These are phyloP conservation scores for Oeneis ivallda DNA, from an alignment of 2,888 invertebrate species.

Conservation along the genomic window DNA sequence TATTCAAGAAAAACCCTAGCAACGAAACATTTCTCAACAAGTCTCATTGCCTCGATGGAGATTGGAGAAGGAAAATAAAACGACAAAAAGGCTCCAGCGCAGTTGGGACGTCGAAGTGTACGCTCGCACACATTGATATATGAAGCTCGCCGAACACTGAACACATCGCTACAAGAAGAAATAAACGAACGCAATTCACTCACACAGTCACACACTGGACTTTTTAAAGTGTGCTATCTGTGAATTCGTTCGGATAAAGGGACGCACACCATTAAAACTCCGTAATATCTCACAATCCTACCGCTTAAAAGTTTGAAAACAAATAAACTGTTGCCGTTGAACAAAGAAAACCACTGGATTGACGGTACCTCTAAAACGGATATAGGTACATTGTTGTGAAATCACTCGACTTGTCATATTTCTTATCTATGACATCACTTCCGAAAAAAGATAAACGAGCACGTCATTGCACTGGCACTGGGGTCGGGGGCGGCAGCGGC, in stretches of 20 bases:
- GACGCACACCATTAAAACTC: conserved; percentile 27
- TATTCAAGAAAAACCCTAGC: too few relatives aligned
- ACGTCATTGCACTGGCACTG: conserved; percentile 73
- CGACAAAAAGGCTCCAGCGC: conserved; percentile 73
- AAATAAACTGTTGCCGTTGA: conserved; percentile 23
- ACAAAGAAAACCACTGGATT: conserved; percentile 30
- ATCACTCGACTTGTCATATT: conserved; percentile 29
- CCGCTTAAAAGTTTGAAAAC: conserved; percentile 26
- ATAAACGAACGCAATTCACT: conserved; percentile 63
- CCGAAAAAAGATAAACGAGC: conserved; percentile 59
- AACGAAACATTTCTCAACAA: conserved; percentile 40
- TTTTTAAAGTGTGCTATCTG: conserved; percentile 39
- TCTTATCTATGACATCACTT: conserved; percentile 40
- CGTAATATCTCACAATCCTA: conserved; percentile 32
- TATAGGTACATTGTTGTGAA: conserved; percentile 16
- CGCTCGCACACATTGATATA: conserved; percentile 56
- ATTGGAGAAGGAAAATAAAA: conserved; percentile 79
- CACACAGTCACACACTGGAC: conserved; percentile 57
- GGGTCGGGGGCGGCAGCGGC: conserved; percentile 74
- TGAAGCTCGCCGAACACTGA: conserved; percentile 61
- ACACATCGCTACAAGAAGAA: conserved; percentile 58
- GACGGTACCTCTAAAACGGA: conserved; percentile 2
- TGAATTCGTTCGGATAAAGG: conserved; percentile 32
- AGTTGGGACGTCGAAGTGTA: conserved; percentile 61
- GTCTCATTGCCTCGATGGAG: conserved; percentile 61